Evolutionary conservation across 2,888 invertebrate genomes (phyloP).

Genomic region (Eupithecia tripunctaria): DNA sequence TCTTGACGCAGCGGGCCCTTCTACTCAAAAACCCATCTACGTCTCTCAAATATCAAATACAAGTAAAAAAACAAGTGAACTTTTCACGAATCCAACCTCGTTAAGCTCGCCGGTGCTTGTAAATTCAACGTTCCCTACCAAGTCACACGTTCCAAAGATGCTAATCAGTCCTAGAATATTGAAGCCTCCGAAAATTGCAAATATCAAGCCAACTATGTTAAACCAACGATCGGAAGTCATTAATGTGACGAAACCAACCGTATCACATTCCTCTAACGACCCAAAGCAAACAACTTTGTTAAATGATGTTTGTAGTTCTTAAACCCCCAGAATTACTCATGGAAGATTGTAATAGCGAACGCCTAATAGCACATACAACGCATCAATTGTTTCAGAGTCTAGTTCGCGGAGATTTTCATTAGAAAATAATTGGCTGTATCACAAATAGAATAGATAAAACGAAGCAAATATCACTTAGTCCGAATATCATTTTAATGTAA

Average conservation of each 20-base stretch:
- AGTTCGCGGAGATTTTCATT: neutral
- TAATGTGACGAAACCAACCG: neutral
- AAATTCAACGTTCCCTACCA: neutral
- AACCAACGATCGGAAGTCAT: neutral
- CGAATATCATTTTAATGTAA: neutral
- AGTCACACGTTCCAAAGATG: neutral
- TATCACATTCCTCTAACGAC: neutral
- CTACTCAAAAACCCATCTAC: neutral
- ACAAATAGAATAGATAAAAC: neutral
- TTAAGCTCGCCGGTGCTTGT: neutral
- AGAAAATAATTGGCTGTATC: neutral
- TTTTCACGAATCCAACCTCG: neutral
- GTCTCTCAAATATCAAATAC: neutral
- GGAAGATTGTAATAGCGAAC: neutral
- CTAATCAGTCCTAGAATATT: neutral
- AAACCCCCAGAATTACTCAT: neutral
- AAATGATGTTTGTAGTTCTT: neutral
- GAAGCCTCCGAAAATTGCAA: neutral
- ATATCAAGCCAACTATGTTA: neutral
- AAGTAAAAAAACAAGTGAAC: neutral
- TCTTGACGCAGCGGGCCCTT: constrained; percentile 33
- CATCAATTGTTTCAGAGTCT: neutral
- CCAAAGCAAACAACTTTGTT: neutral
- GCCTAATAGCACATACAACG: neutral
- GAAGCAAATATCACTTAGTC: neutral